These are phyloP conservation scores for Drosophila neocordata DNA, from an alignment of 1,140 invertebrate genomes.

Conservation along the genomic window DNA sequence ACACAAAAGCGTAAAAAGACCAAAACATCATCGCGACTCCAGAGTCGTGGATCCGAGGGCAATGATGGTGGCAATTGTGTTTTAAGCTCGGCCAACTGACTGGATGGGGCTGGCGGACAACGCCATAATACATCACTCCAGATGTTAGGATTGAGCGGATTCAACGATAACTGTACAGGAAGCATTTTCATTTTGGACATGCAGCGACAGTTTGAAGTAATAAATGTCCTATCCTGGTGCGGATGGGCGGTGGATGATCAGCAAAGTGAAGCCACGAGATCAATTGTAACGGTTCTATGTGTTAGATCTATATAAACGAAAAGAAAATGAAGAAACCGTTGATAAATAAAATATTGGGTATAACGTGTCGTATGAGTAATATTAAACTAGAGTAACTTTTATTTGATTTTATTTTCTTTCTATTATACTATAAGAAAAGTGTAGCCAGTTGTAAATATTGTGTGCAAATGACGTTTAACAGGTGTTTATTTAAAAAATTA, in stretches of 20 bases:
- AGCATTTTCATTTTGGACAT: conserved; percentile 86
- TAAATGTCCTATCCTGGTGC: conserved; percentile 29
- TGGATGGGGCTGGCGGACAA: conserved; percentile 87
- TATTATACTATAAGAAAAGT: not conserved
- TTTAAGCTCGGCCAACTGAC: conserved; percentile 92
- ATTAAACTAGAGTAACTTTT: not conserved
- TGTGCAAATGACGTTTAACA: not conserved
- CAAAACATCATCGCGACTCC: conserved; percentile 95
- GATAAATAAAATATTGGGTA: not conserved
- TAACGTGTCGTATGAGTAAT: not conserved
- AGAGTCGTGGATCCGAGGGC: conserved; percentile 93
- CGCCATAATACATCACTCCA: conserved; percentile 92
- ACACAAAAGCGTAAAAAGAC: conserved; percentile 96
- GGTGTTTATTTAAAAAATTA: conserved; percentile 6
- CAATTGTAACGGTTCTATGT: not conserved
- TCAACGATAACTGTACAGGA: conserved; percentile 86
- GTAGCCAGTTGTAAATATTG: not conserved
- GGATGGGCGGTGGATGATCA: not conserved
- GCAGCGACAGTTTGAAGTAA: conserved; percentile 54
- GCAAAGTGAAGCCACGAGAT: conserved; percentile 49
- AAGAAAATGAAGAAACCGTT: conserved; percentile 2
- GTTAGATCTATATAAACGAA: conserved; percentile 39
- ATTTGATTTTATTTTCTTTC: too few relatives aligned
- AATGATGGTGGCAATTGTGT: conserved; percentile 91
- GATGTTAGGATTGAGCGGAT: conserved; percentile 84